phyloP scores from a whole-genome alignment of 2,113 vertebrate species.

The Ictalurus punctatus region DNA sequence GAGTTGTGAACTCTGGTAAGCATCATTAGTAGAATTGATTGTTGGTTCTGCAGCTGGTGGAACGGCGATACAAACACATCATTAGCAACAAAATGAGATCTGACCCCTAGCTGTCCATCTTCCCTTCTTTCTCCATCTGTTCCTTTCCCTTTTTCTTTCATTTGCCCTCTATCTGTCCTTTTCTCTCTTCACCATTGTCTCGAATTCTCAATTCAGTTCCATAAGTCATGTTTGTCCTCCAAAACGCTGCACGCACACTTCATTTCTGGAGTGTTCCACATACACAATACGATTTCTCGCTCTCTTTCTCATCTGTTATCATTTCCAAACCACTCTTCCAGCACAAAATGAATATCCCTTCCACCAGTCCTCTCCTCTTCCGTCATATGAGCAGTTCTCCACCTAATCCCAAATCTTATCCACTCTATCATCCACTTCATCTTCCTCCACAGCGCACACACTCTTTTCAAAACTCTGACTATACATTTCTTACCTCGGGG shows the following conservation, averaged over 20 bases:
- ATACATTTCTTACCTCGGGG: neutral
- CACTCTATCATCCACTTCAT: constrained; percentile 1
- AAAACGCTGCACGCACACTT: neutral
- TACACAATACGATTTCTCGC: neutral
- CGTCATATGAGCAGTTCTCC: neutral
- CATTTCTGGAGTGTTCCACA: neutral
- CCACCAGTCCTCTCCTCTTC: neutral
- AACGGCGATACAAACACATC: constrained; percentile 47
- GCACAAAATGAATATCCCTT: constrained; percentile 10
- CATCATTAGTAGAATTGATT: constrained; percentile 64
- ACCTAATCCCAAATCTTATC: constrained; percentile 16
- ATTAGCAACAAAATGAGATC: constrained; percentile 48
- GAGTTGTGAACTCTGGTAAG: constrained; percentile 49
- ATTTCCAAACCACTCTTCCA: constrained; percentile 6
- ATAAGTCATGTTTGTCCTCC: constrained; percentile 4
- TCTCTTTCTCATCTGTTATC: constrained; percentile 9
- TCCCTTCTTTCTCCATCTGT: constrained; percentile 36
- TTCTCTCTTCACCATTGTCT: constrained; percentile 21
- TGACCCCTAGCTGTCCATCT: constrained; percentile 46
- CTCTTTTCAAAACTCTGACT: neutral
- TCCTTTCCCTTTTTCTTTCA: constrained; percentile 1
- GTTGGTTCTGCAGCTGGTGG: constrained; percentile 61
- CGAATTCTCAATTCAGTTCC: constrained; percentile 30
- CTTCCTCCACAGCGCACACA: constrained; percentile 13
- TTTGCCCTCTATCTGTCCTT: constrained; percentile 33